A percentile compares a stretch with the other conserved stretches of the same genome.
These are phyloP conservation scores for Falco rusticolus DNA, from an alignment of 2,797 vertebrate species.

Conservation along the genomic window DNA sequence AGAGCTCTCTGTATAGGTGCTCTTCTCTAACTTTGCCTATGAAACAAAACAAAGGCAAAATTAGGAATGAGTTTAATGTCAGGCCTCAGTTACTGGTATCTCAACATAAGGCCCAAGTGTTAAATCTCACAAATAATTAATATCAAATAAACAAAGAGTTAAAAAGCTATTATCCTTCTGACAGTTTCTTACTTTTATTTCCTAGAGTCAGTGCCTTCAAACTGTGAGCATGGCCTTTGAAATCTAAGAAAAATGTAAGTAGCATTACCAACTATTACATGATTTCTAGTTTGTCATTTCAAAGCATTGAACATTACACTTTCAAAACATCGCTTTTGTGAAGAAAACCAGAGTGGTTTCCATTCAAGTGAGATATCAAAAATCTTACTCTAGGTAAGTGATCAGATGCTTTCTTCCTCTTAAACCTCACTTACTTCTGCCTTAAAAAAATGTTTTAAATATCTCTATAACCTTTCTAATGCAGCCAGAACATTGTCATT, in stretches of 20 bases:
- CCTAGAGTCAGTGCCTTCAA: background rate
- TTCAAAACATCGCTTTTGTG: background rate
- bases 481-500: background rate
- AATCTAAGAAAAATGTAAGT: background rate
- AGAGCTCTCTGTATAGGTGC: too few species aligned
- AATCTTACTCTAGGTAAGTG: background rate
- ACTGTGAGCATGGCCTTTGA: background rate
- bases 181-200: background rate
- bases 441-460: background rate
- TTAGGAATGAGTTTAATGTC: background rate
- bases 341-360: background rate
- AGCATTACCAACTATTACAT: background rate
- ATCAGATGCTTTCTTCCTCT: background rate
- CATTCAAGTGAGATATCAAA: background rate
- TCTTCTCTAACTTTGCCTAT: background rate
- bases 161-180: background rate
- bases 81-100: background rate
- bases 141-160: background rate
- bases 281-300: conserved; percentile 6
- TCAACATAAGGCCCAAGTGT: background rate
- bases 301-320: background rate
- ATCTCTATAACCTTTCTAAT: background rate
- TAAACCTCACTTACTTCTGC: background rate
- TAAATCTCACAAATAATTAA: background rate
- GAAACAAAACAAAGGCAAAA: background rate